phyloP scores from a whole-genome alignment of 2,888 invertebrate species.

The Pseudococcus longispinus region DNA sequence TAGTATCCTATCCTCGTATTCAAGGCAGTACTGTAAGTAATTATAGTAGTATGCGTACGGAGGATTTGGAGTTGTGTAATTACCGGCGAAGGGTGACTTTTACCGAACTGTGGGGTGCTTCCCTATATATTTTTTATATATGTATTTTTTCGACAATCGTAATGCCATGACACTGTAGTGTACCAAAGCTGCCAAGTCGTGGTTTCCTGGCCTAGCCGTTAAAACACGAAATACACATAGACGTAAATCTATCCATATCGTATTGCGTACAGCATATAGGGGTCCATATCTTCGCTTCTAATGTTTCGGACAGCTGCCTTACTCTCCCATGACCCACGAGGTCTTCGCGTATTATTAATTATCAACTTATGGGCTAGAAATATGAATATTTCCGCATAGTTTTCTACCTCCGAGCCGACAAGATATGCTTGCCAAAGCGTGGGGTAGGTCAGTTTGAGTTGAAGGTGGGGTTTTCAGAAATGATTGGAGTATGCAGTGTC shows the following conservation, averaged over 20 bases:
- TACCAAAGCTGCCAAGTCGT: slow-evolving; percentile 43
- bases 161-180: background rate
- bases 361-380: slow-evolving; percentile 50
- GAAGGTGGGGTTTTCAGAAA: background rate
- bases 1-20: background rate
- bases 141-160: slow-evolving; percentile 43
- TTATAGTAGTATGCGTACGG: background rate
- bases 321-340: slow-evolving; percentile 55
- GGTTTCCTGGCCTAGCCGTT: slow-evolving; percentile 52
- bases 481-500: background rate
- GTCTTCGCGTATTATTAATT: slow-evolving; percentile 54
- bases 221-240: slow-evolving; percentile 22
- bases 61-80: slow-evolving; percentile 30
- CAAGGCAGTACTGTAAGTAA: background rate
- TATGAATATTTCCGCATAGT: background rate
- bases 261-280: slow-evolving; percentile 46
- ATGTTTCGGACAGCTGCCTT: slow-evolving; percentile 51
- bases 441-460: background rate
- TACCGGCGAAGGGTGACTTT: slow-evolving; percentile 41
- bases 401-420: background rate
- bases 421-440: background rate
- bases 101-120: slow-evolving; percentile 42
- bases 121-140: slow-evolving; percentile 45
- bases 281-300: slow-evolving; percentile 26
- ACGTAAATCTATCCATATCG: slow-evolving; percentile 53